These are phyloP conservation scores for Pempheris klunzingeri DNA, from an alignment of 2,797 vertebrate genomes.

Conservation along the genomic window DNA sequence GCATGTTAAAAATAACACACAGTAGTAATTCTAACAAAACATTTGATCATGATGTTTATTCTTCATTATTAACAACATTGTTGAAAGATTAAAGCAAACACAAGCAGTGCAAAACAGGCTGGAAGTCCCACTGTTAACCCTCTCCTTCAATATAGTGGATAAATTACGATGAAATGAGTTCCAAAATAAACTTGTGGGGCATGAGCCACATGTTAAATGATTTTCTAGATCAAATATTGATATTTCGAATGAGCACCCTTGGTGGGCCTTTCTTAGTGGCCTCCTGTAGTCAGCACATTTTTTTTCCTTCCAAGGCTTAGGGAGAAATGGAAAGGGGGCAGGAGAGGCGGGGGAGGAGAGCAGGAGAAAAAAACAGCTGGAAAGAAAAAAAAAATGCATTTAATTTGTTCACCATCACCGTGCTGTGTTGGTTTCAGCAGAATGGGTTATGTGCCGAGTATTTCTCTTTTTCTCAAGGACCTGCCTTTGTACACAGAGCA, in stretches of 20 bases:
- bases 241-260: conserved; percentile 66
- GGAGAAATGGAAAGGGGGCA: conserved; percentile 37
- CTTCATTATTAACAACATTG: conserved; percentile 26
- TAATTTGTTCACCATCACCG: conserved; percentile 71
- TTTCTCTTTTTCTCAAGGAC: conserved; percentile 79
- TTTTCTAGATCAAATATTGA: conserved; percentile 79
- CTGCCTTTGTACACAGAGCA: conserved; percentile 71
- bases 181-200: conserved; percentile 44
- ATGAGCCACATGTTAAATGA: conserved; percentile 61
- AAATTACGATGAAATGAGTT: conserved; percentile 61
- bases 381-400: conserved; percentile 60
- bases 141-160: conserved; percentile 35
- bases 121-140: conserved; percentile 36
- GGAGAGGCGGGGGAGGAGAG: conserved; percentile 11
- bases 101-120: conserved; percentile 3
- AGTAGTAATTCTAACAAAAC: conserved; percentile 18
- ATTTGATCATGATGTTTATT: conserved; percentile 42
- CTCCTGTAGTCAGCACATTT: conserved; percentile 69
- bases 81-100: conserved; percentile 21
- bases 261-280: conserved; percentile 47
- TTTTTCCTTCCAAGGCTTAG: conserved; percentile 41
- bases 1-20: conserved; percentile 29
- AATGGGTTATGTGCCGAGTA: conserved; percentile 67
- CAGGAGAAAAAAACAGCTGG: conserved; percentile 40
- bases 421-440: conserved; percentile 66